Base-by-base conservation (phyloP, 2,113 vertebrate species). In the Silurus glanis region DNA sequence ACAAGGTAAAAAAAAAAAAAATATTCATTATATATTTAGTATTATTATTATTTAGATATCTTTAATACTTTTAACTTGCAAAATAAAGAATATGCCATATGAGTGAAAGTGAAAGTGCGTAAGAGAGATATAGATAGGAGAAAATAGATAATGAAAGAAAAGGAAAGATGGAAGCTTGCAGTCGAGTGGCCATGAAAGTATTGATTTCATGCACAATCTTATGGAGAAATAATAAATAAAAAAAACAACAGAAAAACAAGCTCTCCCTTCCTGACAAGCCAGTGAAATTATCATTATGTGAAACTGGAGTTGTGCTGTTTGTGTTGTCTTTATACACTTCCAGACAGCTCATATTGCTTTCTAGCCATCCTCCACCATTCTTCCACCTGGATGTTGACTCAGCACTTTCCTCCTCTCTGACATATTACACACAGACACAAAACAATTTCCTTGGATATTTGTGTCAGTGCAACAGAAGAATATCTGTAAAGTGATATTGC, bases 101-200 rank as follows among this genome's bases (percentile, higher is more conserved):
- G 75, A 16, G 75, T 55, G 75, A 5, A 64, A 62, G 56, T n/a
- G 5, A 49, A 21, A 25, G 23, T 10, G 56, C 28, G 49, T 7
- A 45, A 67, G 45, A 47, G 53, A 79, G 71, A 25, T 62, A 83
- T 76, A 78, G 83, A 14, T 51, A 37, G 5, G 64, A 69, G 16
- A 80, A 61, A 83, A 9, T 28, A 87, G 79, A 37, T 56, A 64
- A 51, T 47, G 14, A 55, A 28, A 79, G 37, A 79, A 55, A 25
- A 4, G 72, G 51, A 80, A 76, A 61, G 49, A 56, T 25, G 9
- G n/a, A 67, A 71, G 78, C 10, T 21, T 75, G 17, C 72, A 91
- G 91, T 91, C 89, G 86, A 88, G 84, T 90, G 90, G 86, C 91
- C 89, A 82, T 91, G 93, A 94, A 93, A 92, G 80, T 92, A 92